Base-by-base conservation (phyloP, 2,113 vertebrate species). In the Desmodus rotundus region DNA sequence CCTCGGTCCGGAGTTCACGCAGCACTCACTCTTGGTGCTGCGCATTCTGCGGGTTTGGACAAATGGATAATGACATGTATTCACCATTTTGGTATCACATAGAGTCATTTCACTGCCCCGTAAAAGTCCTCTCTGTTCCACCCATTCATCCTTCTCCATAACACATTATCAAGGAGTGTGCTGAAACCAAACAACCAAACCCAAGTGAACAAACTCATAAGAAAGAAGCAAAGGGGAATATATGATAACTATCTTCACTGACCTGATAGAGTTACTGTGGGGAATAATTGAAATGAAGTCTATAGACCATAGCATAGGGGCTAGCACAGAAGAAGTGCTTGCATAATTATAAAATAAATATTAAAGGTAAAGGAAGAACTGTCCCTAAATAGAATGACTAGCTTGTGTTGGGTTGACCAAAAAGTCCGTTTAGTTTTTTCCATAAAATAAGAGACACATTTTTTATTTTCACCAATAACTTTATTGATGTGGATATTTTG, bases 281-380 rank as follows among this genome's bases (percentile, higher is more conserved):
- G 47, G 65, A 95, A 77, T 83, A 45, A 93, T 76, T 83, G 78
- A 80, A 95, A 33, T n/a, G 28, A 92, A 26, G 5, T 76, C n/a
- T 45, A 45, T 17, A 38, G 11, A 77, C 63, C 50, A 41, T 38
- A 84, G 36, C n/a, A 33, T n/a, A 47, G 22, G 76, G n/a, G 81
- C 67, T 28, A 80, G 38, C 43, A 31, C 72, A 72, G 52, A 82
- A 54, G 67, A 63, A 81, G 24, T 12, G 16, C 12, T 63, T 63
- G 36, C 33, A 56, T 56, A 72, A 38, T 38, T 63, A 70, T 43
- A 50, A 93, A 91, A 41, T 54, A 78, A 80, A 56, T 73, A 31
- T 52, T 50, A 31, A 85, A 87, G 50, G 45, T 58, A 58, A 47
- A 90, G 13, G 24, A 81, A 80, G 43, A 63, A 2, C 17, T 20